Evolutionary conservation across 2,113 vertebrate genomes (phyloP).

Genomic region (Ptyas mucosa): DNA sequence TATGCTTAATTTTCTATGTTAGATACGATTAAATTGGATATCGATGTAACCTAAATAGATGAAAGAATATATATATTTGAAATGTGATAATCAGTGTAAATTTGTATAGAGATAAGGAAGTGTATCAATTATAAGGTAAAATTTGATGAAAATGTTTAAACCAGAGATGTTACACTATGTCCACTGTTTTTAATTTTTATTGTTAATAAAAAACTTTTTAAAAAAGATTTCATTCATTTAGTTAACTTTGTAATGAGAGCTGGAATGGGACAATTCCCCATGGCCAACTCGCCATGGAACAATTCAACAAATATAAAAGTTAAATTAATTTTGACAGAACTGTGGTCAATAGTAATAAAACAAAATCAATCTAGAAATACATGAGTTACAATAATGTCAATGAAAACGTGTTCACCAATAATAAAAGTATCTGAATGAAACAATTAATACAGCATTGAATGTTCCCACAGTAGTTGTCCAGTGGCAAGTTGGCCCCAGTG

Average conservation of each 20-base stretch:
- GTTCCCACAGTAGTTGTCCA: neutral
- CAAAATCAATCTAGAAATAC: neutral
- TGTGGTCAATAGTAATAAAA: neutral
- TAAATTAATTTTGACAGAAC: neutral
- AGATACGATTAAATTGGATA: no score
- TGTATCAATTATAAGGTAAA: no score
- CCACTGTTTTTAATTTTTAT: no score
- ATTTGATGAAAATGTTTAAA: no score
- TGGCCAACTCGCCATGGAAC: neutral
- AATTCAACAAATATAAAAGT: neutral
- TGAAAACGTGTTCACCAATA: neutral
- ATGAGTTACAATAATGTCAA: neutral
- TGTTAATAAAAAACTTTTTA: no score
- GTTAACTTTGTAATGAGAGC: neutral
- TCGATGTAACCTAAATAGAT: no score
- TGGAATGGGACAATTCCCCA: neutral
- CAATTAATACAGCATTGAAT: neutral
- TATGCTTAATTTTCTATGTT: no score
- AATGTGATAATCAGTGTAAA: no score
- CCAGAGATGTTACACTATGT: no score
- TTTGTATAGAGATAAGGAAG: no score
- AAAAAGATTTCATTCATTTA: neutral
- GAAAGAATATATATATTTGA: no score
- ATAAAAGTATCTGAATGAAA: neutral
- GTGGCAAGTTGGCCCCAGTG: neutral